Evolutionary conservation across 2,888 invertebrate species (phyloP).

Genomic region (Plebejus melissa): DNA sequence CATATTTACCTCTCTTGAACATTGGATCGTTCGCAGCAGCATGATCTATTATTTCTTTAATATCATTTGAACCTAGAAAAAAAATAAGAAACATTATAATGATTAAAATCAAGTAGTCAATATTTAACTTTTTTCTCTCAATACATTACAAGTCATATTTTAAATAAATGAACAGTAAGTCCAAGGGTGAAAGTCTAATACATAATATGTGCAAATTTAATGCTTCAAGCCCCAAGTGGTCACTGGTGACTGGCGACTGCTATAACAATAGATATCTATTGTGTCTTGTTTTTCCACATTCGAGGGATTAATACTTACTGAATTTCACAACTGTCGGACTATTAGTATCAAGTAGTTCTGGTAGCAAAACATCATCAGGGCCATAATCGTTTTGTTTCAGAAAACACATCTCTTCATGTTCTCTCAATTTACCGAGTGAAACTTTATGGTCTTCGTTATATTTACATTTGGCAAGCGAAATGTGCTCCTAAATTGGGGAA

Average conservation of each 20-base stretch:
- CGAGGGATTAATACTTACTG: slow-evolving; percentile 42
- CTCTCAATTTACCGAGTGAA: slow-evolving; percentile 42
- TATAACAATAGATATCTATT: too few species aligned
- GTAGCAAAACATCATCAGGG: slow-evolving; percentile 50
- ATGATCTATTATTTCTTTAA: slow-evolving; percentile 51
- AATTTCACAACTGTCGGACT: slow-evolving; percentile 53
- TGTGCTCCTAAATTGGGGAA: not conserved
- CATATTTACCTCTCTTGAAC: slow-evolving; percentile 57
- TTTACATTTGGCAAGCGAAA: slow-evolving; percentile 42
- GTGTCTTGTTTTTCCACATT: too few species aligned
- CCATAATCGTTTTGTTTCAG: slow-evolving; percentile 51
- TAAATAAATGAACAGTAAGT: too few species aligned
- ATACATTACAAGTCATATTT: not conserved
- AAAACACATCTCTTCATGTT: slow-evolving; percentile 54
- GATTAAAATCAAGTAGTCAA: not conserved
- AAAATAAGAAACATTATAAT: not conserved
- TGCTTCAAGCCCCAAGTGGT: too few species aligned
- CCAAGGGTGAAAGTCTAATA: too few species aligned
- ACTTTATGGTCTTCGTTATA: slow-evolving; percentile 52
- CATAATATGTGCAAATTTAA: too few species aligned
- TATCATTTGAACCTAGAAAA: slow-evolving; percentile 52
- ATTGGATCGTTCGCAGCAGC: slow-evolving; percentile 48
- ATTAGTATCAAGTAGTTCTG: slow-evolving; percentile 49
- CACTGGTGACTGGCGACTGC: too few species aligned
- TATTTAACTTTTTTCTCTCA: too few species aligned